A percentile compares a stretch with the other conserved stretches of the same genome.
Conservation (phyloP, 2,797 vertebrate genomes). For the Tauraco hartlaubi region DNA sequence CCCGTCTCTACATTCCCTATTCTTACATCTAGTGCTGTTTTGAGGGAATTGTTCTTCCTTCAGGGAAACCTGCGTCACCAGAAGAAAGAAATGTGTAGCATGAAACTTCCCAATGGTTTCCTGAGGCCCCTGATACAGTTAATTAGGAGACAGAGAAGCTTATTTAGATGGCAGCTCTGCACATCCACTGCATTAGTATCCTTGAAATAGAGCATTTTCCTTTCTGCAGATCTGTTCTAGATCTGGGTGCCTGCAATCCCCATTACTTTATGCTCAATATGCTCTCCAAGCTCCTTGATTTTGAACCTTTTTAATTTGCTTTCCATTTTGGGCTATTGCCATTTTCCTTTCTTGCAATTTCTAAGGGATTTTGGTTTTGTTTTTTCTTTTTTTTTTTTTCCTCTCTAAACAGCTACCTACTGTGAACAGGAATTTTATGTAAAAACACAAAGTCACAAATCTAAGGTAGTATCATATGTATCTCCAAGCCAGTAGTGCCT, state of each 20-base stretch:
- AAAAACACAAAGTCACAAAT: background rate
- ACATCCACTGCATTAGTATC: no score
- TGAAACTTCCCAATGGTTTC: background rate
- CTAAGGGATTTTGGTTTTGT: no score
- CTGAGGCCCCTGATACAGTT: background rate
- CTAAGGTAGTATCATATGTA: background rate
- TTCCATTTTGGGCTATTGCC: background rate
- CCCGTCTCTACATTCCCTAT: background rate
- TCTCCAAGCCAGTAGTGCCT: background rate
- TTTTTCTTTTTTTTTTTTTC: no score
- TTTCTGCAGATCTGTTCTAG: background rate
- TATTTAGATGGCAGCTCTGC: background rate
- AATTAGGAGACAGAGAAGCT: background rate
- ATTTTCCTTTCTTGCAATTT: background rate
- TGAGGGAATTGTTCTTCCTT: background rate
- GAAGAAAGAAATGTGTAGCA: background rate
- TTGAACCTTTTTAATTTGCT: background rate
- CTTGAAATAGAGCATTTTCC: background rate
- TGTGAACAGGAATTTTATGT: background rate
- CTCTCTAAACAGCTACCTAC: background rate
- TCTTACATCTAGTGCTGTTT: background rate
- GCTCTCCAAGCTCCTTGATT: background rate
- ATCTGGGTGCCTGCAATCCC: no score
- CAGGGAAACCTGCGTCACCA: background rate
- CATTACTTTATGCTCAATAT: background rate